Evolutionary conservation across 2,797 vertebrate genomes (phyloP).

Genomic region (Vultur gryphus): DNA sequence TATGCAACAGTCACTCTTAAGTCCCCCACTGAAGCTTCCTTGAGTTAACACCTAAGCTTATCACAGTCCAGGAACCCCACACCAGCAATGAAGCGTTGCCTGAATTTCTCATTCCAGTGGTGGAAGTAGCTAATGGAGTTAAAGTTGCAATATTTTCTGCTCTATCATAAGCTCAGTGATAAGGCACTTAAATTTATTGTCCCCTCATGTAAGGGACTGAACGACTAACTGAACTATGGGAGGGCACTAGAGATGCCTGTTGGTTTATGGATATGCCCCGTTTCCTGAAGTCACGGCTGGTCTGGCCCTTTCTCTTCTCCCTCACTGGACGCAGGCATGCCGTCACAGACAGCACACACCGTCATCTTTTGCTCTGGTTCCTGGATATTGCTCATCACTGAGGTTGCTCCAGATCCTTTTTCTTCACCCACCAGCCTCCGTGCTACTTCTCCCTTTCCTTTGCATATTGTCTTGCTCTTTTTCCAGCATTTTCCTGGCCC

Average conservation of each 20-base stretch:
- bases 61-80: background rate
- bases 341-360: rapidly evolving
- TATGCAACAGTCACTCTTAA: background rate
- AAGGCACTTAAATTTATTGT: conserved; percentile 6
- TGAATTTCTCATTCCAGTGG: background rate
- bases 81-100: background rate
- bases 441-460: background rate
- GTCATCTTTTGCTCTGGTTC: background rate
- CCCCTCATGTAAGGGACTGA: background rate
- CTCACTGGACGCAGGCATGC: background rate
- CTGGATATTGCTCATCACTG: background rate
- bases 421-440: background rate
- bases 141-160: background rate
- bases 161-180: background rate
- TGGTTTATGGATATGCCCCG: background rate
- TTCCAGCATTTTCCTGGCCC: conserved; percentile 20
- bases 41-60: background rate
- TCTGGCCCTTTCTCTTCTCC: background rate
- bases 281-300: background rate
- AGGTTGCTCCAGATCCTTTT: background rate
- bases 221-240: background rate
- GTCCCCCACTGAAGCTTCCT: background rate
- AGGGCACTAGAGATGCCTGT: background rate
- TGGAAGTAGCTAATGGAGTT: background rate
- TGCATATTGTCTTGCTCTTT: background rate